Evolutionary conservation across 2,888 invertebrate genomes (phyloP), one percentile per base, ranked within the genome.

Genomic region (Aphidoletes aphidimyza): DNA sequence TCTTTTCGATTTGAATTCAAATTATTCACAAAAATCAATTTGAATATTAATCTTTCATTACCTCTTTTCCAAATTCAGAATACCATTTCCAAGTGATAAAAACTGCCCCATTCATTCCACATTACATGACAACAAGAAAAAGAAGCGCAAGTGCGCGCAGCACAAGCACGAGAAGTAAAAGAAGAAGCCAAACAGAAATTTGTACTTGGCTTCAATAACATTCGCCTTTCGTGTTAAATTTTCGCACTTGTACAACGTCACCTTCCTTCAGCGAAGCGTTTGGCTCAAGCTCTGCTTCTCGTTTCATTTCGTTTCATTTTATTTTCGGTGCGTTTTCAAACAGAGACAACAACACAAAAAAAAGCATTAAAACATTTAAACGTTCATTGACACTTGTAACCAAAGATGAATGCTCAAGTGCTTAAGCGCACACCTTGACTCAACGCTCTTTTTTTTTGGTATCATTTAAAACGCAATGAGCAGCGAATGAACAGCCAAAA

Each of bases 321-420:
- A n/a, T 81, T 36, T 81, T 36, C 0, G n/a, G 36, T 81, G 37
- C 37, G 11, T 37, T n/a, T 36, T 22, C 81, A 81, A 81, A 81
- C 17, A 54, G 54, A n/a, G n/a, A 14, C 42, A 42, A 42, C 8
- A 42, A 19, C 6, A 6, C 54, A 19, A 54, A 54, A 54, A n/a
- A 81, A 81, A 81, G 37, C 78, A 78, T 36, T 36, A 78, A 78
- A 78, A 78, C 81, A 81, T 81, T 37, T 81, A 81, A 81, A 81
- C 81, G 81, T 81, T 81, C 81, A 81, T 81, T 81, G 81, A 81
- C 81, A 81, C 81, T 81, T 81, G 81, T 37, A 81, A 81, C 37
- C 22, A 37, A 81, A 81, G 37, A 37, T 36, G 78, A 54, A 54
- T 54, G 22, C 42, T 42, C n/a, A n/a, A 69, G 26, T 54, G 54